Evolutionary conservation across 2,888 invertebrate genomes (phyloP).

Genomic region (Podabrus alpinus): DNA sequence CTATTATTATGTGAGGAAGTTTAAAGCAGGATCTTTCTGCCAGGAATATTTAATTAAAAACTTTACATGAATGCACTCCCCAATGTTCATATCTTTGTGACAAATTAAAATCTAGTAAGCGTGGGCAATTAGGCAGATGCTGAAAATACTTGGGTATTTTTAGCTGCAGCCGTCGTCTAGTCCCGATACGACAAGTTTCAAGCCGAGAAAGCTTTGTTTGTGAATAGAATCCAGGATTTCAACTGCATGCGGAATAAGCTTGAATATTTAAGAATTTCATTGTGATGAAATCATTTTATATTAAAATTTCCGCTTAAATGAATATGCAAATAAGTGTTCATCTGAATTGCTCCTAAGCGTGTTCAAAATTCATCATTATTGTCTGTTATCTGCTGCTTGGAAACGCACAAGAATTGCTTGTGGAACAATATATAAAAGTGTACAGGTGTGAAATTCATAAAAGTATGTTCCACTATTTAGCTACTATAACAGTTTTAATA

Average conservation of each 20-base stretch:
- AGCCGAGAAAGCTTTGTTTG: conserved; percentile 19
- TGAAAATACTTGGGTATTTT: conserved; percentile 23
- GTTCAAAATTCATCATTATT: conserved; percentile 25
- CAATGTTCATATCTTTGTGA: conserved; percentile 23
- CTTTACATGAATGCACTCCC: conserved; percentile 10
- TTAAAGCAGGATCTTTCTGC: neutral
- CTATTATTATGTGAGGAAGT: neutral
- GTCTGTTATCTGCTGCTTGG: conserved; percentile 16
- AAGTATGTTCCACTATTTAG: neutral
- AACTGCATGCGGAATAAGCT: conserved; percentile 23
- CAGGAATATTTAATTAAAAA: conserved; percentile 26
- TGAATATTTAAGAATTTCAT: conserved; percentile 28
- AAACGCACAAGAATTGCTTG: neutral
- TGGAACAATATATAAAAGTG: neutral
- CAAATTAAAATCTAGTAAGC: conserved; percentile 24
- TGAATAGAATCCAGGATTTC: conserved; percentile 16
- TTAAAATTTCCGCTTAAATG: conserved; percentile 28
- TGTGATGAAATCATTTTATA: conserved; percentile 28
- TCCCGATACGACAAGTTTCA: conserved; percentile 18
- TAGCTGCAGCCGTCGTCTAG: conserved; percentile 11
- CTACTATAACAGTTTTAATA: neutral
- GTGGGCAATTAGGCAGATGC: conserved; percentile 28
- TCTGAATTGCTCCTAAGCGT: conserved; percentile 21
- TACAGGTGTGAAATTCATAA: neutral
- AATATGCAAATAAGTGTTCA: conserved; percentile 24